Percentiles rank a stretch among this genome's conserved stretches.
These are phyloP conservation scores for Agrilus biguttatus DNA, from an alignment of 2,888 invertebrate genomes.

Conservation along the genomic window DNA sequence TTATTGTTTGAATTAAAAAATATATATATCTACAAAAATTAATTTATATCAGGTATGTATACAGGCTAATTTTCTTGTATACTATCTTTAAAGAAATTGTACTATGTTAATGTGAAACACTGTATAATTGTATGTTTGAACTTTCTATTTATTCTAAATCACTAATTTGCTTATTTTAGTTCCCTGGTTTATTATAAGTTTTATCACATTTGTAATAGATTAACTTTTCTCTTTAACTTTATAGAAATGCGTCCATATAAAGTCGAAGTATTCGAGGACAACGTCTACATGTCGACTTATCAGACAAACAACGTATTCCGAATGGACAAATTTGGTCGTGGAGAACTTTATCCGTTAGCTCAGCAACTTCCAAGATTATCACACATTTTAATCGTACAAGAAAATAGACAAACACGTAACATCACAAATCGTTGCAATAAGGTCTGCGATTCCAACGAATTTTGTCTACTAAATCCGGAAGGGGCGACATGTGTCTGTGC, in stretches of 20 bases:
- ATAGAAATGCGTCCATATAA: slow-evolving; percentile 50
- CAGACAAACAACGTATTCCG: slow-evolving; percentile 45
- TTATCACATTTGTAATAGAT: neutral
- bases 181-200: neutral
- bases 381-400: slow-evolving; percentile 53
- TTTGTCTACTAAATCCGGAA: slow-evolving; percentile 34
- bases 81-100: no score
- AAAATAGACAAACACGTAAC: slow-evolving; percentile 45
- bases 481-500: slow-evolving; percentile 27
- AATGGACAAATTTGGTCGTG: slow-evolving; percentile 51
- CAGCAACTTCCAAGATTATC: slow-evolving; percentile 42
- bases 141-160: no score
- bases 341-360: slow-evolving; percentile 39
- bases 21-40: neutral
- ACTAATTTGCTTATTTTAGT: no score
- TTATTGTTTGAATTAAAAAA: no score
- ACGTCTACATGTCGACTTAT: slow-evolving; percentile 50
- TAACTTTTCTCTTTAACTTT: slow-evolving; percentile 11
- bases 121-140: no score
- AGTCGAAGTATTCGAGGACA: slow-evolving; percentile 61
- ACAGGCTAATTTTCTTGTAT: no score
- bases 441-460: slow-evolving; percentile 46
- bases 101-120: no score
- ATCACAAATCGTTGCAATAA: slow-evolving; percentile 43
- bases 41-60: no score